Evolutionary conservation across 2,888 invertebrate species (phyloP).

Genomic region (Cremastobaeus sp.): DNA sequence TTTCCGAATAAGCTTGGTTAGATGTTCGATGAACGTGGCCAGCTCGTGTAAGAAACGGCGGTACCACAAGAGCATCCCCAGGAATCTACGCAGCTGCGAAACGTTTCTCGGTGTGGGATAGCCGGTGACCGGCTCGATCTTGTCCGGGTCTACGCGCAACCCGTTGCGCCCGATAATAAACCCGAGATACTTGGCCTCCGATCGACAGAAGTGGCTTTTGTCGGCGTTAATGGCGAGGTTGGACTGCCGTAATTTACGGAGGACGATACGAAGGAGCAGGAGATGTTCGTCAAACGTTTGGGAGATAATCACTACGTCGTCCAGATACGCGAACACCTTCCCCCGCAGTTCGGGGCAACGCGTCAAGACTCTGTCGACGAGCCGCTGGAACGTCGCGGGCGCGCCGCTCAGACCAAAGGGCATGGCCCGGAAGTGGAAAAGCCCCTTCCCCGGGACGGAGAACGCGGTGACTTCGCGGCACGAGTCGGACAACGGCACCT

Average conservation of each 20-base stretch:
- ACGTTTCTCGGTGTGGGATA: not conserved
- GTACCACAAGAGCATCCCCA: not conserved
- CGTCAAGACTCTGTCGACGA: too few relatives aligned
- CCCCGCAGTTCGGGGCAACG: not conserved
- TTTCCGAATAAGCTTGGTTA: too few relatives aligned
- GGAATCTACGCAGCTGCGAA: not conserved
- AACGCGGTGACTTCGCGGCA: conserved; percentile 56
- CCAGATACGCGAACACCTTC: conserved; percentile 4
- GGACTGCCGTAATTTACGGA: not conserved
- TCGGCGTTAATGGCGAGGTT: not conserved
- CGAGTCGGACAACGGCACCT: conserved; percentile 43
- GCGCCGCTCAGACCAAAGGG: too few relatives aligned
- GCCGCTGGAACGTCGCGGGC: too few relatives aligned
- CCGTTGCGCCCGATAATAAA: not conserved
- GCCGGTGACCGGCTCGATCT: not conserved
- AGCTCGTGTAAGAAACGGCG: too few relatives aligned
- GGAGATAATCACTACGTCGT: too few relatives aligned
- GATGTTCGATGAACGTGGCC: too few relatives aligned
- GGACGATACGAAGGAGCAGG: not conserved
- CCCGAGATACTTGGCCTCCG: not conserved
- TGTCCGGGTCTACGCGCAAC: not conserved
- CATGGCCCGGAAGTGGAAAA: too few relatives aligned
- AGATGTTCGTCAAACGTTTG: not conserved
- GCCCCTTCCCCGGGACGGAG: too few relatives aligned
- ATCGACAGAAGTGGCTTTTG: not conserved